Base-by-base conservation (phyloP, 2,888 invertebrate species). In the Andrena bicolor region DNA sequence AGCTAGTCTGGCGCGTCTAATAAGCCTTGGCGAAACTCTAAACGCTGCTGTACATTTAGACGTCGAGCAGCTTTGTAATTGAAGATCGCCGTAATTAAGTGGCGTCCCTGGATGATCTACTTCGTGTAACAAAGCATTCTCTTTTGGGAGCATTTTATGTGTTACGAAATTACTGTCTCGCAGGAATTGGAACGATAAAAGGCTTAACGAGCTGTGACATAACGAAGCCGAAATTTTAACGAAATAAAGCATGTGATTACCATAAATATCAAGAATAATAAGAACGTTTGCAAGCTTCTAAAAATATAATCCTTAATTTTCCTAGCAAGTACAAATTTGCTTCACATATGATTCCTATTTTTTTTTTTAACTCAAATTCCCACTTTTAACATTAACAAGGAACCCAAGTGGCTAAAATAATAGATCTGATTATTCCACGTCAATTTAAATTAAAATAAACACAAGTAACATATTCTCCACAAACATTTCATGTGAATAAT, bases 21-120 rank as follows among this genome's bases (percentile, higher is more conserved):
- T 30, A 35, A 61, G 61, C 48, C 66, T 61, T 8, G 72, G 60
- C 49, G 77, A 63, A 77, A 77, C 71, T 49, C 65, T 71, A 80
- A 80, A 69, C 70, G 53, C n/a, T 63, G 41, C 10, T 30, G 64
- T 64, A 69, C 63, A 65, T 76, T 76, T 49, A 73, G 69, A 73
- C 73, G 73, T 58, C 80, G 78, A 85, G 71, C 61, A 66, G 64
- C 65, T 75, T 70, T 48, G 35, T 86, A 86, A 86, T 82, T 76
- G 81, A 81, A 76, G 76, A 60, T 41, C 35, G 7, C 49, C 23
- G 70, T 48, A 86, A 86, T 84, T 86, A 86, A 73, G 58, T 66
- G 56, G 61, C 75, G 72, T 61, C 75, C 26, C 26, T 74, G 64
- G 58, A 8, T 8, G 76, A 65, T 23, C 23, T 65, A 65, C 70